These are phyloP conservation scores for Ceuthmochares aereus DNA, from an alignment of 2,113 vertebrate species.

Conservation along the genomic window DNA sequence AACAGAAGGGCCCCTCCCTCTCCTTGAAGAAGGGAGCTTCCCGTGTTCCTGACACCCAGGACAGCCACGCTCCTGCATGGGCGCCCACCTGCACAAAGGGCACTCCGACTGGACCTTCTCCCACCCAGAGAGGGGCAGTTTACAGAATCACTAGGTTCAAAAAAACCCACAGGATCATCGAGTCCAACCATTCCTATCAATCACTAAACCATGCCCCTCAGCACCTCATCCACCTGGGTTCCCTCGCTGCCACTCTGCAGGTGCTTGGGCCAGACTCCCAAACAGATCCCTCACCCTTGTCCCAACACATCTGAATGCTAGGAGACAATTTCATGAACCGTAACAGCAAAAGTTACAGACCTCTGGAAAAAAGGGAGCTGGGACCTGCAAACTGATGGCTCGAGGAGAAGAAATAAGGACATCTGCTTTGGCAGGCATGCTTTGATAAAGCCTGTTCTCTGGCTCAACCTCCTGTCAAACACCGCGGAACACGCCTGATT, in stretches of 20 bases:
- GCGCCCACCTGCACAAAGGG: not conserved
- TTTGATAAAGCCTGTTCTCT: not conserved
- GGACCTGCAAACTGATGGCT: not conserved
- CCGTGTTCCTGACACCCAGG: fast-evolving
- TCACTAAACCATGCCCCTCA: too few relatives aligned
- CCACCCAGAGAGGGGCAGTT: fast-evolving
- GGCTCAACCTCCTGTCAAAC: fast-evolving
- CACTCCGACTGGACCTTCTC: fast-evolving
- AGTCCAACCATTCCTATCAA: too few relatives aligned
- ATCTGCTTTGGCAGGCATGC: not conserved
- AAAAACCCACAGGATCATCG: too few relatives aligned
- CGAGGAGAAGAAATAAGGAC: not conserved
- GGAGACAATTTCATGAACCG: fast-evolving
- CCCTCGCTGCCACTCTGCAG: too few relatives aligned
- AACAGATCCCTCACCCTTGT: not conserved
- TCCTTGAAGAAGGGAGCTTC: not conserved
- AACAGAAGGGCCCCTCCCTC: not conserved
- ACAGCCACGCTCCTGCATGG: fast-evolving
- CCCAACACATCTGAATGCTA: fast-evolving
- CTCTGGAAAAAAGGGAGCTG: not conserved
- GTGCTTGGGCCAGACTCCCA: too few relatives aligned
- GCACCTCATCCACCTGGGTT: too few relatives aligned
- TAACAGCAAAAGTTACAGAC: not conserved
- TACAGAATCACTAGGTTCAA: too few relatives aligned
- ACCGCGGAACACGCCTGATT: fast-evolving